Conservation (phyloP, 2,888 invertebrate species). For the Watsonalla binaria region DNA sequence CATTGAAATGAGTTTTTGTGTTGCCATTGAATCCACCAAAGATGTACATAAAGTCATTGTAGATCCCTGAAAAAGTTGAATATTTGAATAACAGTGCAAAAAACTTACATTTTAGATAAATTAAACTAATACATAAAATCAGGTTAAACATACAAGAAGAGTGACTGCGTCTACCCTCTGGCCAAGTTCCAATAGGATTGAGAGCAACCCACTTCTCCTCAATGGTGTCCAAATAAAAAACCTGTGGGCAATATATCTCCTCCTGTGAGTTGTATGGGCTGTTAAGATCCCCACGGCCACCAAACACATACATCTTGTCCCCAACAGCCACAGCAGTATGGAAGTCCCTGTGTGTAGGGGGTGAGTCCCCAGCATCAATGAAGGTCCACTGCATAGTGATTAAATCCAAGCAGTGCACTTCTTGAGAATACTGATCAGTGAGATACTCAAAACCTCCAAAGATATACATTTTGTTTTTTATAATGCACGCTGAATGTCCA, state of each 20-base stretch:
- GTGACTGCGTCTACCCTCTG: constrained; percentile 91
- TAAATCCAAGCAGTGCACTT: constrained; percentile 86
- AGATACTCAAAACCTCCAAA: constrained; percentile 95
- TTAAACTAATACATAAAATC: constrained; percentile 1
- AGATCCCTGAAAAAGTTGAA: constrained; percentile 81
- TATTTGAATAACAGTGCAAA: neutral
- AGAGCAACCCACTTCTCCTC: constrained; percentile 83
- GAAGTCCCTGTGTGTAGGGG: constrained; percentile 89
- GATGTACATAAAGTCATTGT: constrained; percentile 87
- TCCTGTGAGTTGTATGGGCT: constrained; percentile 73
- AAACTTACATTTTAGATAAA: constrained; percentile 2
- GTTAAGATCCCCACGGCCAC: constrained; percentile 89
- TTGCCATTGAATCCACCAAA: constrained; percentile 95
- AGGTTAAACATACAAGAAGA: constrained; percentile 84
- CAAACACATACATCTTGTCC: constrained; percentile 92
- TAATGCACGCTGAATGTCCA: constrained; percentile 93
- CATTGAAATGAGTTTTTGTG: constrained; percentile 88
- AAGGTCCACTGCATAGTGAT: constrained; percentile 85
- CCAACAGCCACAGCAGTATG: constrained; percentile 90
- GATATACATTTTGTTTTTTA: constrained; percentile 89
- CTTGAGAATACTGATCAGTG: constrained; percentile 87
- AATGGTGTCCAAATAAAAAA: constrained; percentile 86
- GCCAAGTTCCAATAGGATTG: constrained; percentile 80
- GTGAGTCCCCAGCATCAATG: constrained; percentile 79
- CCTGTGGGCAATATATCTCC: constrained; percentile 88